Base-by-base conservation (phyloP, 2,797 vertebrate genomes). In the Leuciscus waleckii region DNA sequence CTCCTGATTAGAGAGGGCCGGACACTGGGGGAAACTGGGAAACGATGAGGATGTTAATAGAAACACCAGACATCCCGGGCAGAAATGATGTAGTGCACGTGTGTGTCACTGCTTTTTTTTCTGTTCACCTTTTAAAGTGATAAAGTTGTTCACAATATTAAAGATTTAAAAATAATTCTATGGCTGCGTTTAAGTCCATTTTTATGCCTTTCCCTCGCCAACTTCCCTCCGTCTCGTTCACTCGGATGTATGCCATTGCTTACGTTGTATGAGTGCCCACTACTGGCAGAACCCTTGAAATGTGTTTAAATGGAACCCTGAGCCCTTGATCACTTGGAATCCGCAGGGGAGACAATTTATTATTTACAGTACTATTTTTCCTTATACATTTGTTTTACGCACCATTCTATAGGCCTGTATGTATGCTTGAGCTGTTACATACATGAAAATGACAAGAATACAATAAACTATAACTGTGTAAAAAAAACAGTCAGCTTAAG, bases 1-100 rank as follows among this genome's bases (percentile, higher is more conserved):
- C 79, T 46, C 67, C 83, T 89, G 90, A 92, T 89, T 91, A 88
- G 89, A 86, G 80, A 86, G 83, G 90, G 88, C 88, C 82, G 86
- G 89, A 89, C 84, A 68, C 51, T 35, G 67, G 3, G 6, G 84
- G 85, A 65, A 75, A 79, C 83, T 49, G 54, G 67, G 54, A 84
- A 79, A 84, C 49, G 84, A 75, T 54, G 73, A 54, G 81, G 86
- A 78, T 74, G 68, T 80, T 85, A 74, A 80, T 81, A 39, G 76
- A 87, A 85, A 83, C 54, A 23, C 32, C 9, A 69, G 65, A 37
- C 49, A 1, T 76, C 32, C 63, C 23, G 21, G 14, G 74, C 65
- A 37, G 23, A 77, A 41, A 49, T 77, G 67, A 79, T 84, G 51
- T 49, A 84, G 49, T 63, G 68, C 51, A 37, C 23, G 23, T 43